phyloP scores from a whole-genome alignment of 2,113 vertebrate genomes.

The Antennarius striatus region DNA sequence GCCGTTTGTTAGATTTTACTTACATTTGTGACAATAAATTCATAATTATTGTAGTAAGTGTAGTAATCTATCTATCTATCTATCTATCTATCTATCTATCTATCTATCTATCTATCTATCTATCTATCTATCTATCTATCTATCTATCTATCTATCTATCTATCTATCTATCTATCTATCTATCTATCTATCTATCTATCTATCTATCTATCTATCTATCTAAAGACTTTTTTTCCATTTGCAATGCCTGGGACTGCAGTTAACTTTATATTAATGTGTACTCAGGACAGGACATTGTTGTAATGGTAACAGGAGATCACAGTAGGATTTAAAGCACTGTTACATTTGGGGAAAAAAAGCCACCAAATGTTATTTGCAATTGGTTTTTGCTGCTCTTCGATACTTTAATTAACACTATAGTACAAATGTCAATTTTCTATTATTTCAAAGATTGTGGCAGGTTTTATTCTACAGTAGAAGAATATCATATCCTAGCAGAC shows the following conservation, averaged over 20 bases:
- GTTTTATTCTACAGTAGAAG: constrained; percentile 43
- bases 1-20: too few species aligned
- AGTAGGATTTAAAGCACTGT: constrained; percentile 16
- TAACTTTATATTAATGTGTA: constrained; percentile 1
- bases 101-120: too few species aligned
- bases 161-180: too few species aligned
- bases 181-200: too few species aligned
- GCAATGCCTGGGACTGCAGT: neutral
- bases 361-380: constrained; percentile 12
- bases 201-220: too few species aligned
- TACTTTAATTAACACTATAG: constrained; percentile 20
- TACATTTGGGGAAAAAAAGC: constrained; percentile 17
- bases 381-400: constrained; percentile 4
- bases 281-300: neutral
- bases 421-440: constrained; percentile 27
- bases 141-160: too few species aligned
- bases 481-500: constrained; percentile 37
- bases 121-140: too few species aligned
- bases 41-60: too few species aligned
- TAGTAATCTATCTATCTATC: too few species aligned
- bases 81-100: too few species aligned
- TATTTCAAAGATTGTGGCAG: constrained; percentile 18
- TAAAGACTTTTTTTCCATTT: too few species aligned
- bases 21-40: too few species aligned
- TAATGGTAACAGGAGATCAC: neutral